A percentile compares a stretch with the other conserved stretches of the same genome.
Evolutionary conservation across 53 echinoderm and acorn worm species (phyloP).

Genomic region (Apostichopus leukothele): DNA sequence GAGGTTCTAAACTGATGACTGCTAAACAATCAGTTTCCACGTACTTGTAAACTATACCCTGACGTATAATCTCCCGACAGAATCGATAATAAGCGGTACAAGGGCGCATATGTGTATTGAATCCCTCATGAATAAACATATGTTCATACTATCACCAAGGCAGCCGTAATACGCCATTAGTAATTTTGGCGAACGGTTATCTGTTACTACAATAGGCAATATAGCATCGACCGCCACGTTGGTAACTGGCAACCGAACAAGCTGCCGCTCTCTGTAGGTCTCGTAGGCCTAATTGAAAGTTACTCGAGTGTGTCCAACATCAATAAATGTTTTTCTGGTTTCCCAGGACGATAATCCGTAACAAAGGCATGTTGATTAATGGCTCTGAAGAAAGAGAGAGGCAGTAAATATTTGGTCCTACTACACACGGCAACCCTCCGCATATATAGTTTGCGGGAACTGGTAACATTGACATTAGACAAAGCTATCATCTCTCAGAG

Average conservation of each 20-base stretch:
- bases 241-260: neutral
- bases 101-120: no score
- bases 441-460: conserved; percentile 11
- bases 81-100: no score
- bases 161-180: neutral
- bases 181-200: neutral
- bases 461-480: neutral
- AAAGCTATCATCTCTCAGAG: neutral
- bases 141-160: neutral
- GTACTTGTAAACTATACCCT: no score
- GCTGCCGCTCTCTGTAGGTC: neutral
- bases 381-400: neutral
- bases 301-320: conserved; percentile 23
- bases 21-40: no score
- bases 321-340: conserved; percentile 11
- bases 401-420: conserved; percentile 25
- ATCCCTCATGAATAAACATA: neutral
- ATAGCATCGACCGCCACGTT: neutral
- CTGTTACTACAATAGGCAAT: no score
- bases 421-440: conserved; percentile 4
- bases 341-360: conserved; percentile 6
- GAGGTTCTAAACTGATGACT: no score
- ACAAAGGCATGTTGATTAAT: neutral
- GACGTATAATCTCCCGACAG: no score
- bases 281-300: neutral